Percentiles rank a stretch among this genome's conserved stretches.
Evolutionary conservation across 1,140 invertebrate species (phyloP).

Genomic region (Pseudomyrmex sp.): DNA sequence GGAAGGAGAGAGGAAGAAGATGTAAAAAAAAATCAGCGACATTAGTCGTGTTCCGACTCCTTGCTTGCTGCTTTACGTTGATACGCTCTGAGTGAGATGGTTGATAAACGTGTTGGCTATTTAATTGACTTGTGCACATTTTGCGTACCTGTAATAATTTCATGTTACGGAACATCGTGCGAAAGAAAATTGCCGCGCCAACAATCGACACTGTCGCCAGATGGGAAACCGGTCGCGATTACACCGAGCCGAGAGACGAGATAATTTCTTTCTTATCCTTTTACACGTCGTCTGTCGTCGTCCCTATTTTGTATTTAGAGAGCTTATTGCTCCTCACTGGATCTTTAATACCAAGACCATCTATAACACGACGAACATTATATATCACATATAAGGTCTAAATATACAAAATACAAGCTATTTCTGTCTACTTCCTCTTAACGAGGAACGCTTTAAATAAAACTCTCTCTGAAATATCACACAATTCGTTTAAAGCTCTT

Average conservation of each 20-base stretch:
- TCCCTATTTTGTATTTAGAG: constrained; percentile 41
- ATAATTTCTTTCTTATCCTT: constrained; percentile 15
- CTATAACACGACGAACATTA: not conserved
- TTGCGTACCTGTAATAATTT: constrained; percentile 9
- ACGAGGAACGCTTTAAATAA: not conserved
- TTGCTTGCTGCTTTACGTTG: constrained; percentile 14
- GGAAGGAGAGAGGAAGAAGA: not conserved
- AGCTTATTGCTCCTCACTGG: constrained; percentile 33
- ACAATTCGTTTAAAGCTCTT: too few species aligned
- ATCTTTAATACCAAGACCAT: constrained; percentile 44
- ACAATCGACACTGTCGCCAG: constrained; percentile 48
- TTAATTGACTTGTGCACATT: constrained; percentile 46
- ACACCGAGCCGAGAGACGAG: constrained; percentile 30
- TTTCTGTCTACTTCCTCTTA: constrained; percentile 2
- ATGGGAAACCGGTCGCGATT: constrained; percentile 46
- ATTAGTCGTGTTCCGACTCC: not conserved
- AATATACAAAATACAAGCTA: constrained; percentile 13
- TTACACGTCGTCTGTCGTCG: not conserved
- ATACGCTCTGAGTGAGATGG: not conserved
- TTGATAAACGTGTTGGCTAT: constrained; percentile 19
- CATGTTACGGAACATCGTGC: constrained; percentile 21
- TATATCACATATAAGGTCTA: not conserved
- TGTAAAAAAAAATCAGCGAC: too few species aligned
- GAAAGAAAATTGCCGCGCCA: constrained; percentile 30
- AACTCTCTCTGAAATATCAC: too few species aligned